Base-by-base conservation (phyloP, 2,113 vertebrate species). In the Coryphaenoides rupestris region DNA sequence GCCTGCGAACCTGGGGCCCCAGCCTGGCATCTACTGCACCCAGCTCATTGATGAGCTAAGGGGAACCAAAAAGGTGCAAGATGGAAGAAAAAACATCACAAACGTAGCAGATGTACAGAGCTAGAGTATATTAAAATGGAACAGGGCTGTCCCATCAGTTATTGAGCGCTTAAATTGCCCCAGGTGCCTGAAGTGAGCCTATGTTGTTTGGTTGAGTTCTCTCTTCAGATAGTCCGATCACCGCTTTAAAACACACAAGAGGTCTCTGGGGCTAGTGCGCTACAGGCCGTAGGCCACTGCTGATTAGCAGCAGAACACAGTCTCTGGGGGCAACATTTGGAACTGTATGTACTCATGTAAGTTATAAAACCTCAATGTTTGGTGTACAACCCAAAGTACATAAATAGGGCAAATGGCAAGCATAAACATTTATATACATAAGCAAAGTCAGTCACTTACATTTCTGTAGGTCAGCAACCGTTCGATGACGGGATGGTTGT, bases 401-500 rank as follows among this genome's bases (percentile, higher is more conserved):
- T 21, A 50, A 45, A 26, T 1, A 40, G 13, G 13, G 33, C 9
- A 40, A 9, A 7, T 40, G 9, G 13, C 6, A 40, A 12, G 9
- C 6, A 40, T 40, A 9, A 12, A 40, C 33, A 40, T 40, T 40
- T 40, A 40, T 12, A 40, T 40, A n/a, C 33, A 40, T 40, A 40
- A 10, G 33, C 33, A 40, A 40, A 40, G 33, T 12, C 9, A 40
- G 33, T 4, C 1, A 81, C 90, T 91, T 69, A 91, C 92, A 28
- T 93, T 95, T 73, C 97, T 93, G 71, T 95, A 99, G 5, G 89
- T 86, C 21, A 98, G 90, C 56, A 99, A 89, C 59, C 96, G 89
- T 65, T 97, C 95, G 0, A 99, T 97, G 69, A 99, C 86, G 0
- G 95, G 97, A 81, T 99, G 97, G 22, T 90, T 94, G 0, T 94